Base-by-base conservation (phyloP, 1,140 invertebrate species). In the Hesperophylax magnus region DNA sequence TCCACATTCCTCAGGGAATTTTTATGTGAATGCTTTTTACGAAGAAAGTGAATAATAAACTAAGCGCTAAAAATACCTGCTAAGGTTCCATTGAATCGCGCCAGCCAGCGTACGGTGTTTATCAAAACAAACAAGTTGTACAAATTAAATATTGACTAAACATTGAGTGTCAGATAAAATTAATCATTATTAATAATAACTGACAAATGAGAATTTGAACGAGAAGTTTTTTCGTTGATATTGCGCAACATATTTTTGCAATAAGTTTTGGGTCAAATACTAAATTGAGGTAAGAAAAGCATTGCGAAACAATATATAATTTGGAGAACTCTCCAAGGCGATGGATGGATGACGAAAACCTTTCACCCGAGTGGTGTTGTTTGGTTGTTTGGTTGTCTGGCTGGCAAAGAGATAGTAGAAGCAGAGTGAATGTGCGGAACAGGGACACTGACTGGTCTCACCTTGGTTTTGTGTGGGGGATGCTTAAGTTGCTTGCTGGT, bases 401-500 rank as follows among this genome's bases (percentile, higher is more conserved):
- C 34, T 34, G 39, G 39, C 39, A 47, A 47, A 47, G 39, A 47
- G 39, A 47, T 47, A 47, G 39, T 47, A 47, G 39, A 47, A 47
- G 39, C 14, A 47, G 39, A 47, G 39, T 14, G 39, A 47, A 47
- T 47, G 39, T 47, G 39, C 39, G 39, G 39, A 11, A 14, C 34
- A 5, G 2, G 27, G 2, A 5, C 2, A 27, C 27, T 27, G 27
- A 14, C 15, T 31, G 63, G 20, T 20, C 61, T 52, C 58, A 81
- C 80, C 75, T 77, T 77, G 53, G 31, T 17, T 77, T 77, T 81
- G 53, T 77, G 75, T 11, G 63, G 75, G 17, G 76, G 31, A 24
- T 74, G 77, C 27, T 78, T 78, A 60, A 76, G 53, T 22, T 79
- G 67, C 47, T 75, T 78, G 79, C 88, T 87, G 61, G 88, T 89